A percentile compares a stretch with the other conserved stretches of the same genome.
Conservation (phyloP, 2,113 vertebrate species). For the Pseudorectes ferrugineus region DNA sequence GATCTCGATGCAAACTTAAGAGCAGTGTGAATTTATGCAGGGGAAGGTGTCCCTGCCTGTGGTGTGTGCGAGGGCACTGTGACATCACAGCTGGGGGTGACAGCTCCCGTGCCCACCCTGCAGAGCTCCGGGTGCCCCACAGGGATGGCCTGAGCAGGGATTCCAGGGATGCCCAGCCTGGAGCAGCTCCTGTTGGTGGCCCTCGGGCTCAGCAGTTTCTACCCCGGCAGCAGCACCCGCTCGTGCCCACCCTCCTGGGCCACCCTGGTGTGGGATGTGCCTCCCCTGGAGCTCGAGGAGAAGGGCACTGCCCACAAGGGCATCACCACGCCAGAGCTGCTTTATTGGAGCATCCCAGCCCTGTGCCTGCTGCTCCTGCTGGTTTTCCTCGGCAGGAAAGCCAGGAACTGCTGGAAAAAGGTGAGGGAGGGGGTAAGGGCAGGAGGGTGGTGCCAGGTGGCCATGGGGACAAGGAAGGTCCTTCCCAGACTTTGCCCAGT, state of each 20-base stretch:
- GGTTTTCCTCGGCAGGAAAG: neutral
- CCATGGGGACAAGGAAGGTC: neutral
- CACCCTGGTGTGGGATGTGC: constrained; percentile 1
- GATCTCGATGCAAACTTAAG: too few relatives aligned
- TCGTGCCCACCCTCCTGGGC: neutral
- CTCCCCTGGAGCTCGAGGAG: neutral
- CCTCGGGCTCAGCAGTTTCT: neutral
- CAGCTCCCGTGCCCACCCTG: neutral
- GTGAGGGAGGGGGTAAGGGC: neutral
- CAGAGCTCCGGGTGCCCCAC: neutral
- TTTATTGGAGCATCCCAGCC: neutral
- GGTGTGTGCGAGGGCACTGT: neutral
- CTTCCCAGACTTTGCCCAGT: neutral
- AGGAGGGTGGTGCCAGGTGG: neutral
- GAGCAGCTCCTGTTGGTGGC: neutral
- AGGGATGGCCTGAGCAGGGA: neutral
- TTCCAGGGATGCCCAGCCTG: neutral
- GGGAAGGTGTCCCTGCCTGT: neutral
- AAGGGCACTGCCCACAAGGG: neutral
- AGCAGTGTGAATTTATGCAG: accelerated
- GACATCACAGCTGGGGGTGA: neutral
- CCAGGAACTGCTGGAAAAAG: neutral
- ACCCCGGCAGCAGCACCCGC: accelerated
- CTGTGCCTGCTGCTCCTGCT: neutral
- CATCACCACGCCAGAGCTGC: accelerated